Base-by-base conservation (phyloP, 2,888 invertebrate genomes). In the Thecocarcelia acutangulata region DNA sequence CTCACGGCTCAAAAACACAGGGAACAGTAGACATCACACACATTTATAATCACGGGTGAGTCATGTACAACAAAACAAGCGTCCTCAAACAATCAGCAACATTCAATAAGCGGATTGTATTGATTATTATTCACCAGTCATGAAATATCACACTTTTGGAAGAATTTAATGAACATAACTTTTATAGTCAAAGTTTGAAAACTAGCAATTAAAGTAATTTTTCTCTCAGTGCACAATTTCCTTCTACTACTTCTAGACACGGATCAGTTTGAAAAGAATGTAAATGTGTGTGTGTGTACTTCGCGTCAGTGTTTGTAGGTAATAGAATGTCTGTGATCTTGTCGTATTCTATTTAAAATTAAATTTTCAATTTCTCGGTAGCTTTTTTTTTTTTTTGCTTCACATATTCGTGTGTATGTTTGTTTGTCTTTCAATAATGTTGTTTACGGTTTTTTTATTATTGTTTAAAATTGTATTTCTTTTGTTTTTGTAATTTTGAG, bases 351-450 rank as follows among this genome's bases (percentile, higher is more conserved):
- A 72, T 76, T 61, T 61, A 66, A 80, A 80, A 76, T 76, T 63
- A 48, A 66, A 76, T 76, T 80, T 80, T 76, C 80, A 80, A 76
- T 80, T 80, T 80, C 80, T 76, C 76, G 72, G 76, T 72, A 76
- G 80, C 80, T 66, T 80, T 80, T 79, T 68, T 54, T 42, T 15
- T 50, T 61, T 59, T 58, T 52, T 28, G 58, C 50, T 61, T 50
- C 44, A 40, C 42, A 61, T 73, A 50, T 56, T 15, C 15, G 54
- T 28, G 8, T 24, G 33, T 2, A 54, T 15, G 12, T 70, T 17
- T 42, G 54, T 52, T 17, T 59, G 33, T 64, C 63, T 69, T 48
- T 76, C 63, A 81, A 64, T 68, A 64, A 76, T 68, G 61, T 83
- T 76, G 83, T 72, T 70, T 64, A 61, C 28, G 56, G 61, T 52